Conservation (phyloP, 2,888 invertebrate genomes). For the Pollenia angustigena region DNA sequence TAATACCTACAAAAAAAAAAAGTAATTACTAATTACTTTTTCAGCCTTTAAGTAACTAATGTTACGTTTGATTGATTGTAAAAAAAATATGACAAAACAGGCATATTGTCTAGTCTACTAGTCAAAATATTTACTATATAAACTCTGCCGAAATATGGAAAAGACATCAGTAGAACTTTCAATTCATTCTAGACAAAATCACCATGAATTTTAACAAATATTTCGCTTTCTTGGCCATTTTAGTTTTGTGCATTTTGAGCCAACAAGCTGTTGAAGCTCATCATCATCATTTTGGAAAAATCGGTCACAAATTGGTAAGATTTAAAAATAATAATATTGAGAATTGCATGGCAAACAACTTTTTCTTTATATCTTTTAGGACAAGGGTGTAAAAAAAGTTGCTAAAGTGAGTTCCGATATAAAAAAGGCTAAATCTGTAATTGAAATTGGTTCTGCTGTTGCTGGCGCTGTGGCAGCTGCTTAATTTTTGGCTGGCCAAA, state of each 20-base stretch:
- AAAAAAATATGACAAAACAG: slow-evolving; percentile 6
- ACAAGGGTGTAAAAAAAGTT: slow-evolving; percentile 6
- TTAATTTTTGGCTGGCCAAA: not conserved
- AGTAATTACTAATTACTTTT: slow-evolving; percentile 9
- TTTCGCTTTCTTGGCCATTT: slow-evolving; percentile 71
- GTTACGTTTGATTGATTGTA: slow-evolving; percentile 3
- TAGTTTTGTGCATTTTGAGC: slow-evolving; percentile 72
- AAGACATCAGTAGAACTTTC: not conserved
- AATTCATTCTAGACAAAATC: not conserved
- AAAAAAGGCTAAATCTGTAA: not conserved
- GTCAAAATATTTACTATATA: slow-evolving; percentile 9
- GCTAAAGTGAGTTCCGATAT: not conserved
- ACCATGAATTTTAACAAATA: slow-evolving; percentile 71
- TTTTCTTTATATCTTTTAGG: not conserved
- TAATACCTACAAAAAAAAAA: not conserved
- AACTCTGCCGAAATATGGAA: not conserved
- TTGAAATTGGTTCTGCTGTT: slow-evolving; percentile 43
- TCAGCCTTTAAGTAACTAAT: not conserved
- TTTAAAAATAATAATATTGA: not conserved
- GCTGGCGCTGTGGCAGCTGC: slow-evolving; percentile 39
- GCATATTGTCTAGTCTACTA: not conserved
- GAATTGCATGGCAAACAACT: not conserved
- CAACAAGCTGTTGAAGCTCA: slow-evolving; percentile 71
- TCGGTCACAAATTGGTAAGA: slow-evolving; percentile 70
- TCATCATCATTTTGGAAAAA: slow-evolving; percentile 61